Evolutionary conservation across 2,888 invertebrate genomes (phyloP).

Genomic region (Prosapia bicincta): DNA sequence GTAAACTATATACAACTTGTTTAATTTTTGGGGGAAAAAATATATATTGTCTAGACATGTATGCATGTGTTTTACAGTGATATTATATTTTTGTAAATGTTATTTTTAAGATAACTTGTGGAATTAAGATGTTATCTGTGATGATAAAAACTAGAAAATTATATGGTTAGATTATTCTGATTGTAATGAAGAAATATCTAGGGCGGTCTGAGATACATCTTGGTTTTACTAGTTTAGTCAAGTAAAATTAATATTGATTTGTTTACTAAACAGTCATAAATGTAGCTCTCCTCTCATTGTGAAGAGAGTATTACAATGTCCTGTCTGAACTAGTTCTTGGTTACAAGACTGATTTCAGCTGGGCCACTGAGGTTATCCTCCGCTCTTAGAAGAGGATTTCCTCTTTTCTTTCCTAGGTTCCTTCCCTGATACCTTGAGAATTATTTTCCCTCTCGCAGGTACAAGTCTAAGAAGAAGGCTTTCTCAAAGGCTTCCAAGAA

Average conservation of each 20-base stretch:
- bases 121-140: too few species aligned
- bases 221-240: background rate
- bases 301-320: constrained; percentile 42
- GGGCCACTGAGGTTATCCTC: constrained; percentile 36
- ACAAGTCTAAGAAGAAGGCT: constrained; percentile 99
- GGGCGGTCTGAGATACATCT: constrained; percentile 36
- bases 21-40: too few species aligned
- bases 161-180: constrained; percentile 30
- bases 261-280: constrained; percentile 1
- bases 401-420: constrained; percentile 1
- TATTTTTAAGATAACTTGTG: too few species aligned
- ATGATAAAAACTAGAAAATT: constrained; percentile 20
- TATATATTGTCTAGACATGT: too few species aligned
- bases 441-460: constrained; percentile 60
- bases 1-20: too few species aligned
- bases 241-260: background rate
- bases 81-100: too few species aligned
- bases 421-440: background rate
- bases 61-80: too few species aligned
- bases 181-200: constrained; percentile 30
- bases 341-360: constrained; percentile 20
- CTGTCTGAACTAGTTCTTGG: constrained; percentile 1
- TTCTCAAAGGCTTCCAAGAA: constrained; percentile 98
- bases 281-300: constrained; percentile 47
- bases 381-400: constrained; percentile 27